Conservation (phyloP, 37 sponge, comb jelly and placozoan species). For the Petrosia ficiformis region DNA sequence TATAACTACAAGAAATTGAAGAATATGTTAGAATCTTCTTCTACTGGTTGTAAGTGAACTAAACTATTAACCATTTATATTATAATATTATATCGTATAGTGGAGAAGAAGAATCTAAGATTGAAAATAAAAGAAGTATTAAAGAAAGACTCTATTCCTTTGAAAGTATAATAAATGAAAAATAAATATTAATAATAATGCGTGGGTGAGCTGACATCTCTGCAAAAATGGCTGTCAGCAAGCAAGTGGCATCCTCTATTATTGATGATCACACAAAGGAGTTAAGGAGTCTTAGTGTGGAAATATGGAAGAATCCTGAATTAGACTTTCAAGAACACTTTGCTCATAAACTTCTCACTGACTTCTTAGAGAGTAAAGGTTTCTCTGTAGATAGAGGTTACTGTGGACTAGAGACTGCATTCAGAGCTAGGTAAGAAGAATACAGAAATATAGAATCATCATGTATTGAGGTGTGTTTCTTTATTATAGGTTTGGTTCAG, state of each 20-base stretch:
- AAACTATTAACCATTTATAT: no score
- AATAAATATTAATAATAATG: not conserved
- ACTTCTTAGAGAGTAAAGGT: constrained; percentile 60
- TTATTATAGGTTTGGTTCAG: constrained; percentile 40
- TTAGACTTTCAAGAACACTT: constrained; percentile 32
- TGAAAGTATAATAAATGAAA: not conserved
- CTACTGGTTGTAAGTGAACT: no score
- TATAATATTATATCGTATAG: no score
- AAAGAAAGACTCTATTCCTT: no score
- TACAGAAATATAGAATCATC: not conserved
- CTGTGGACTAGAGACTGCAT: constrained; percentile 65
- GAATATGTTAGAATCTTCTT: constrained; percentile 20
- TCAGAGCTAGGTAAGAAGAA: constrained; percentile 45
- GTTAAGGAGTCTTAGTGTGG: constrained; percentile 7
- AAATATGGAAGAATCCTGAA: constrained; percentile 60
- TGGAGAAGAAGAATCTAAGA: no score
- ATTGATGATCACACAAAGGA: constrained; percentile 6
- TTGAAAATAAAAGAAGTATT: no score
- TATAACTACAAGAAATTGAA: constrained; percentile 44
- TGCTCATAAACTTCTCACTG: constrained; percentile 35
- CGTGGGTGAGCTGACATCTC: not conserved
- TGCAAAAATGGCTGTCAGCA: not conserved
- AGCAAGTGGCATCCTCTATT: not conserved
- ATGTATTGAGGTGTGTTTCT: not conserved
- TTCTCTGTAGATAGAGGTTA: constrained; percentile 65